Evolutionary conservation across 1,140 invertebrate genomes (phyloP), one percentile per base, ranked within the genome.

Genomic region (Lasioglossum baleicum): DNA sequence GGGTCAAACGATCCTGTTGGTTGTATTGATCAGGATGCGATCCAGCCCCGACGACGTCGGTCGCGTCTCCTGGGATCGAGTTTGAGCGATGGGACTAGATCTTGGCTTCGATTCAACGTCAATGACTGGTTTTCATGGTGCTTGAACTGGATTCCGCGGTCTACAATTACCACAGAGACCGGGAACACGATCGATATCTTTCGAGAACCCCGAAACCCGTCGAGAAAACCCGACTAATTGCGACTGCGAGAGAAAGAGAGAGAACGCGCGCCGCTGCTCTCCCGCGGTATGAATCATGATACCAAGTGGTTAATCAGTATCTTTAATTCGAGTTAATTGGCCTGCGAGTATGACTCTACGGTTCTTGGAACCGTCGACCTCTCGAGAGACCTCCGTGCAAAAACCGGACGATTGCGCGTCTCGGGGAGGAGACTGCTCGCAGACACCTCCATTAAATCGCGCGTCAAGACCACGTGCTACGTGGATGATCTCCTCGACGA

Each of bases 41-140:
- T 20, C 56, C 20, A 13, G 44, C 44, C 44, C 2, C 10, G 44
- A 1, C 10, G 44, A 11, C 44, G 8, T 2, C 35, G 8, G 10
- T 2, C 2, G 44, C 44, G 44, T 48, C 44, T 48, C 13, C 17
- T 58, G 68, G 78, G 72, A 83, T 86, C 82, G 71, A 87, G 85
- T 82, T 86, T 87, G 82, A 87, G 85, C 82, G 77, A 86, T 86
- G 85, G 81, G 65, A 70, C 85, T 86, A 86, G 84, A 86, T 82
- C 84, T 86, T 86, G 84, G 84, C 81, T 86, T 86, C 74, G 77
- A 86, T 83, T 84, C 82, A 81, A 79, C 78, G 82, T 75, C 85
- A 87, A 86, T 71, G 84, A 82, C 85, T 86, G 85, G 85, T 87
- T 86, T 84, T 86, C 84, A 86, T 81, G 68, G 60, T 68, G 78